Percentiles rank a stretch among this genome's conserved stretches.
These are phyloP conservation scores for Cyprinodon variegatus DNA, from an alignment of 2,113 vertebrate genomes.

Conservation along the genomic window DNA sequence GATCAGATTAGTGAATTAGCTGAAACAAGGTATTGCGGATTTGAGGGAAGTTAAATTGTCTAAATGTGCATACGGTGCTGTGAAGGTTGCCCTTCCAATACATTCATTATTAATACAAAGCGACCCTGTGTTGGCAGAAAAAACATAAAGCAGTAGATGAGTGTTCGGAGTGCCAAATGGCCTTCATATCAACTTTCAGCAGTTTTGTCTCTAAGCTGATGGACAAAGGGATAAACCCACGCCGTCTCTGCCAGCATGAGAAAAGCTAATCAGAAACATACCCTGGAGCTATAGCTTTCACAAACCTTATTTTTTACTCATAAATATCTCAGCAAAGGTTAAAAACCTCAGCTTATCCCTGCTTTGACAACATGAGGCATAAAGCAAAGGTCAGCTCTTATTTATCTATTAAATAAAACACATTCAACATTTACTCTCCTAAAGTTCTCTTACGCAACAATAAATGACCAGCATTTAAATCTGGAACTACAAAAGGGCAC, in stretches of 20 bases:
- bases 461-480: neutral
- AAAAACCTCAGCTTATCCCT: slow-evolving; percentile 1
- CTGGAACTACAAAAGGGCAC: neutral
- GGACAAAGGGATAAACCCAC: slow-evolving; percentile 48
- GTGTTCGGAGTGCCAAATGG: slow-evolving; percentile 48
- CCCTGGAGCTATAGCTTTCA: neutral
- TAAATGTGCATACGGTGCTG: slow-evolving; percentile 60
- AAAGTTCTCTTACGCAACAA: neutral
- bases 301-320: neutral
- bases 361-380: neutral
- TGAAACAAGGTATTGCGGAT: slow-evolving; percentile 25
- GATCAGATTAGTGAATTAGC: slow-evolving; percentile 26
- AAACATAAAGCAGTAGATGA: slow-evolving; percentile 58
- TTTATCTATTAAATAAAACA: neutral
- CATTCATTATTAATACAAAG: slow-evolving; percentile 66
- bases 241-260: slow-evolving; percentile 16
- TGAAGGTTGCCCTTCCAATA: slow-evolving; percentile 36
- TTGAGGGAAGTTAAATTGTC: slow-evolving; percentile 44
- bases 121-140: slow-evolving; percentile 46
- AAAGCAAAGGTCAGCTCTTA: neutral
- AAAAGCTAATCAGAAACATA: slow-evolving; percentile 4
- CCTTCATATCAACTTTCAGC: slow-evolving; percentile 52
- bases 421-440: neutral
- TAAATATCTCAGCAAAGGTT: slow-evolving; percentile 2
- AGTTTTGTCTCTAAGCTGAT: slow-evolving; percentile 38